Evolutionary conservation across 2,797 vertebrate species (phyloP), one percentile per base, ranked within the genome.

Genomic region (Glossophaga mutica): DNA sequence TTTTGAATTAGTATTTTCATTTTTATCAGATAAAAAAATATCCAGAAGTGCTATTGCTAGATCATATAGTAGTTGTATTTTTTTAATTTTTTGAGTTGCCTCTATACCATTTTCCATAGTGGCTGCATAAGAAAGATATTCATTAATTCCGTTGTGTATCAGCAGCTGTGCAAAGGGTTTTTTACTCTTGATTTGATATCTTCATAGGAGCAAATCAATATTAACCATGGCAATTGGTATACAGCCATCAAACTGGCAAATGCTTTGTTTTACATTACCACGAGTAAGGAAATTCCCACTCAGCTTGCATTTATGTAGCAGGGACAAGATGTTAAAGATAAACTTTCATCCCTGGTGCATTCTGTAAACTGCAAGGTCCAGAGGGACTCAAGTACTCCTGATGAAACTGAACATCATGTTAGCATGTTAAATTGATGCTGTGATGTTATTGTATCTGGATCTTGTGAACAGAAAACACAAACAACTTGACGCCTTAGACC

Each of bases 91-190:
- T 50, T 71, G 50, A 62, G 65, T 11, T 73, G n/a, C 77, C 29
- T 34, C 29, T 44, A 73, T n/a, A 88, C n/a, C 55, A 18, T 93
- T 93, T 52, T 65, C 29, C 68, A 9, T 46, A 74, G 16, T 82
- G 77, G 12, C 67, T 82, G 32, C 22, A 65, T 32, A 92, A 26
- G 44, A 71, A 93, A 77, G 21, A 21, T 79, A 84, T 71, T 90
- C 82, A 67, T 59, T 82, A 46, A 95, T 91, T 29, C 37, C 59
- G 94, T 95, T 87, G 37, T 85, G n/a, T 88, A 73, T 95, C n/a
- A 42, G 22, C 26, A 84, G 24, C 18, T 96, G 5, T 96, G 18
- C 71, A 86, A 76, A 84, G 39, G 22, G 87, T 70, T 87, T 91
- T 91, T 2, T 32, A 37, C 24, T 48, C 24, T 76, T 84, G 42